Evolutionary conservation across 2,113 vertebrate genomes (phyloP).

Genomic region (Puffinus mauretanicus): DNA sequence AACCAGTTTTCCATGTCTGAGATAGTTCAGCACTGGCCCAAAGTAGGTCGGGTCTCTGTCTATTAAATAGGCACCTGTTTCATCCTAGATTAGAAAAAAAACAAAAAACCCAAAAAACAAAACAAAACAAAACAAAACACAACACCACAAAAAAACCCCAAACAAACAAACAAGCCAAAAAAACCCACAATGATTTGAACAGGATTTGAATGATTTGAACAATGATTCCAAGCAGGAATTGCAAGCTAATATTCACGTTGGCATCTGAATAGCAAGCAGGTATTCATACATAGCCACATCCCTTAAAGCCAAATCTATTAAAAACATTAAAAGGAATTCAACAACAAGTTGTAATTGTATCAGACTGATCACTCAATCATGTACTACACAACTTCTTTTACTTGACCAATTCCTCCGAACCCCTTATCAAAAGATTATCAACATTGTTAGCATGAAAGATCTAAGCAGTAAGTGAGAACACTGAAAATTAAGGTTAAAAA

Average conservation of each 20-base stretch:
- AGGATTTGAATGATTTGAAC: background rate
- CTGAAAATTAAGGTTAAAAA: background rate
- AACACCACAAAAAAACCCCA: background rate
- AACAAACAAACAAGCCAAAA: background rate
- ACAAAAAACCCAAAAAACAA: background rate
- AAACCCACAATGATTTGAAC: background rate
- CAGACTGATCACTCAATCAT: background rate
- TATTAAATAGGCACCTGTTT: slow-evolving; percentile 97
- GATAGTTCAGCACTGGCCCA: slow-evolving; percentile 95
- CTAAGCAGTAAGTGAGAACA: background rate
- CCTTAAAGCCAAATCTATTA: background rate
- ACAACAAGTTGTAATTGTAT: background rate
- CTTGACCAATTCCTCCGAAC: background rate
- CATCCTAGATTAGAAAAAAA: slow-evolving; percentile 79
- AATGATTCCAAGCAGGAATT: background rate
- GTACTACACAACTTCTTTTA: background rate
- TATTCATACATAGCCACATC: background rate
- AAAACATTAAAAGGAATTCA: background rate
- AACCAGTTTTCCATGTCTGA: slow-evolving; percentile 96
- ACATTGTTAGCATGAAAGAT: background rate
- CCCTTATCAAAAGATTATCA: background rate
- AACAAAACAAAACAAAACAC: background rate
- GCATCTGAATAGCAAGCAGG: background rate
- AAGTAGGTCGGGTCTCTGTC: slow-evolving; percentile 98
- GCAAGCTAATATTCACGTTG: background rate